Base-by-base conservation (phyloP, 1,140 invertebrate species). In the Cyphomyrmex costatus region DNA sequence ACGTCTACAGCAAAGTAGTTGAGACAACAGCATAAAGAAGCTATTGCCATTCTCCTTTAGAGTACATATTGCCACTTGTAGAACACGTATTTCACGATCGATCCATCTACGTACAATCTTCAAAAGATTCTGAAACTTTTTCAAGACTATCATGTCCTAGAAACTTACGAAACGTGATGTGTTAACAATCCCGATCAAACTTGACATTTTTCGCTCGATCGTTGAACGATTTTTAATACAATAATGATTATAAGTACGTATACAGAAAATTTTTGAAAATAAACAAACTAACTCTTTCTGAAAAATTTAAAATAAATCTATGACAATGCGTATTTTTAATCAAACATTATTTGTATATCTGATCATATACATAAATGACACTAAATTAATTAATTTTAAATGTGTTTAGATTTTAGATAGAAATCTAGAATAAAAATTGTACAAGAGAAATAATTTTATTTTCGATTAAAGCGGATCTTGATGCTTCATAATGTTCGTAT, bases 21-120 rank as follows among this genome's bases (percentile, higher is more conserved):
- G 30, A 46, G n/a, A 42, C 21, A 63, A 77, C 2, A n/a, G 14
- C 12, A 8, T 27, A 36, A 10, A 86, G 27, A 78, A 78, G 78
- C 12, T 30, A 19, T 19, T 27, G 36, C 16, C 42, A 77, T 63
- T 68, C 60, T 80, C 42, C 71, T 51, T 56, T 16, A n/a, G 76
- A 46, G 76, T 88, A 82, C 85, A 86, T 80, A 88, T 86, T 74
- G 61, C 88, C 88, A 90, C 89, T 82, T 90, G 89, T 90, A 90
- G 88, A 84, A 90, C 77, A 88, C 30, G 60, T 14, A 24, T 86
- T 86, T 51, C 70, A 30, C 60, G 21, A 58, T 30, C 56, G 58
- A 66, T 66, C 76, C 21, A 60, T 87, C 56, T 27, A 60, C 27
- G 65, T 56, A 36, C 21, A 42, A 56, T 73, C 53, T 83, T 83